Base-by-base conservation (phyloP, 2,113 vertebrate species). In the Calyptommatus sinebrachiatus region DNA sequence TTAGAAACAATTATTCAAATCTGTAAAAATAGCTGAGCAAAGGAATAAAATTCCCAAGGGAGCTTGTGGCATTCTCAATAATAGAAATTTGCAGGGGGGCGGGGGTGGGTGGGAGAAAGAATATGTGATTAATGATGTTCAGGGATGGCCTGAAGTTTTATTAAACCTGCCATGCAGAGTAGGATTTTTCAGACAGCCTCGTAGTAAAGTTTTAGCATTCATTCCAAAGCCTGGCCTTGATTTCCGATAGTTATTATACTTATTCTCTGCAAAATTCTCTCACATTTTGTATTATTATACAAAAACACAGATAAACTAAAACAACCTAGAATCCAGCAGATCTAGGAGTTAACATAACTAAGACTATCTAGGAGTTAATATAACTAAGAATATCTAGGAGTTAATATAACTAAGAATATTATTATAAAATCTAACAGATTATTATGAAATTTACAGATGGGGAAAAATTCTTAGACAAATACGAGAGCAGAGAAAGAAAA, bases 1-100 rank as follows among this genome's bases (percentile, higher is more conserved):
- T 78, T 29, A 28, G 53, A 60, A 71, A 78, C 67, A 71, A 78
- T 69, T 78, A 78, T 70, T 78, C 66, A 78, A 78, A 70, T 29
- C 35, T 71, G 20, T 71, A 78, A 78, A 53, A 78, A 78, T 62
- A 71, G 53, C 53, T 78, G 68, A 78, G 67, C 77, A 62, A 57
- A 62, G 53, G 31, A 78, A 78, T 61, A 71, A 60, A 62, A 78
- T 62, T 71, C 67, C 68, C 68, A 71, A 71, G 77, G 46, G 68
- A 71, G 2, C 4, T 61, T 26, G 18, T 78, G 50, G 76, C 22
- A 46, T 78, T 78, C 61, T 78, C 62, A 78, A 78, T 78, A 70
- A 70, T 46, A 35, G 18, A 71, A 8, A 24, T 22, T 71, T 65
- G 21, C 24, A 28, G 9, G 18, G 16, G 53, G 63, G n/a, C 2